Percentiles rank a stretch among this genome's conserved stretches.
phyloP scores from a whole-genome alignment of 2,113 vertebrate genomes.

The Syngnathus typhle region DNA sequence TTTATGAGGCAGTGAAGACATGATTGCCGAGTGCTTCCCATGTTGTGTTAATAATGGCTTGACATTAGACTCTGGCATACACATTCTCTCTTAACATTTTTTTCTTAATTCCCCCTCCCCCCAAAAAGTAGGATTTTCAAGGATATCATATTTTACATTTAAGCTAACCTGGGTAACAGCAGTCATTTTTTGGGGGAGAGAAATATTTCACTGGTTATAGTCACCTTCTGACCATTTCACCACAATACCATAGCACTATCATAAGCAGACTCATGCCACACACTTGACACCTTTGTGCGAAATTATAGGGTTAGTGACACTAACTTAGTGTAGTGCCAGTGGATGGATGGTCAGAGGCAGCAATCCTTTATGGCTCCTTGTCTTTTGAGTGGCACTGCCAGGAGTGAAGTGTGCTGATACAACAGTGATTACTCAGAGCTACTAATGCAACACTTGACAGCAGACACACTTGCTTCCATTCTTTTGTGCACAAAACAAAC shows the following conservation, averaged over 20 bases:
- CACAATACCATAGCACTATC: conserved; percentile 19
- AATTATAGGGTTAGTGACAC: conserved; percentile 47
- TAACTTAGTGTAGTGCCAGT: conserved; percentile 34
- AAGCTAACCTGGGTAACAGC: not conserved
- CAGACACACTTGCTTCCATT: conserved; percentile 14
- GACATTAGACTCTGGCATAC: no score
- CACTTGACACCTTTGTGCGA: conserved; percentile 26
- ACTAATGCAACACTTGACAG: conserved; percentile 39
- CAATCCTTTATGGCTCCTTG: conserved; percentile 51
- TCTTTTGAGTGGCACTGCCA: conserved; percentile 56
- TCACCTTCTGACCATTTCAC: not conserved
- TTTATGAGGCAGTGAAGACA: no score
- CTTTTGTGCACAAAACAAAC: not conserved
- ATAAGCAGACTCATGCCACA: conserved; percentile 27
- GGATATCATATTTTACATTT: not conserved
- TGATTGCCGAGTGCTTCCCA: no score
- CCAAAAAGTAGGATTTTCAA: no score
- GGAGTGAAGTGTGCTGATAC: conserved; percentile 48
- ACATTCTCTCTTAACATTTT: no score
- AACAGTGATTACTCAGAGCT: conserved; percentile 42
- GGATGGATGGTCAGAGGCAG: conserved; percentile 56
- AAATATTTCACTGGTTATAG: not conserved
- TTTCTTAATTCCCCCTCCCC: no score
- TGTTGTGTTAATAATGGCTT: no score
- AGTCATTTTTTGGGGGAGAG: not conserved